Base-by-base conservation (phyloP, 2,797 vertebrate species). In the Hippocampus kuda region DNA sequence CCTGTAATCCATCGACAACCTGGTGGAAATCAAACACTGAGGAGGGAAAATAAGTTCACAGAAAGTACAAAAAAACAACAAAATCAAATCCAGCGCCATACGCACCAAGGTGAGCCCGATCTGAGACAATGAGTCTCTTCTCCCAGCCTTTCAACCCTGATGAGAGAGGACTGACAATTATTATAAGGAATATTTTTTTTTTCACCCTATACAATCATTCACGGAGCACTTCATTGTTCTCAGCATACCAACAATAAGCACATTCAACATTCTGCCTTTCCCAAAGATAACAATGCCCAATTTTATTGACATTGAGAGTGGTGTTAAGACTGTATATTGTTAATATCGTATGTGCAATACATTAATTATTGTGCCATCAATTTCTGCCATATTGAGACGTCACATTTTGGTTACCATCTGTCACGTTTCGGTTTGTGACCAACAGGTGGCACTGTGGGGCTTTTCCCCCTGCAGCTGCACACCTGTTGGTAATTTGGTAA, bases 1-100 rank as follows among this genome's bases (percentile, higher is more conserved):
- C 97, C 86, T 99, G 97, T 38, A 99, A 89, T 70, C 96, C 96
- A 56, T 99, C 97, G 4, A 96, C 95, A 1, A 95, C 94, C 86
- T 99, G 97, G 81, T 99, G 95, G 84, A 99, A 99, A 81, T 99
- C 97, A 81, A 97, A 98, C 81, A 99, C 97, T 99, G 89, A 41
- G 1, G 26, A 84, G 75, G 72, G 67, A 85, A 11, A 18, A 26
- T 11, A 70, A 54, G 72, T 18, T 51, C 26, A 10, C 63, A 57
- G 59, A 27, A 10, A 44, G 61, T 54, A 24, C 41, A 46, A 16
- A 11, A 12, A 20, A 13, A 38, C 34, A 44, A 18, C 2, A 53
- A 8, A 49, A 41, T 22, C 24, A 49, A 18, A 67, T 16, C 7
- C 18, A 20, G 12, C 34, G 20, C 22, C 30, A 49, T 61, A 86